Conservation (phyloP, 2,888 invertebrate species). For the Cremastobaeus sp. region DNA sequence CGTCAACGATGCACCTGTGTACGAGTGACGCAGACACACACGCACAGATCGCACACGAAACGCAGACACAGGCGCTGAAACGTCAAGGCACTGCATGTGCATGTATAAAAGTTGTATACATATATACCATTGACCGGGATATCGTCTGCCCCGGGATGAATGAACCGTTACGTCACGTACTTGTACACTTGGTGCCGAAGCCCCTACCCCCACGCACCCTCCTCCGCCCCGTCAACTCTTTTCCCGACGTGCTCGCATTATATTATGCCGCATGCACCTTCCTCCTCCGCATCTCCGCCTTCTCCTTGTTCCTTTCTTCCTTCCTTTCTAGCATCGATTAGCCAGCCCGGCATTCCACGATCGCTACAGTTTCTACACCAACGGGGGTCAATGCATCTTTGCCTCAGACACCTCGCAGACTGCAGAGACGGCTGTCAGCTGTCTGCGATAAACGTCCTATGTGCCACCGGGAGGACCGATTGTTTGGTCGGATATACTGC, state of each 20-base stretch:
- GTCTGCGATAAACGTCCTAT: conserved; percentile 65
- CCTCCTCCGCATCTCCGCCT: conserved; percentile 16
- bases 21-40: conserved; percentile 7
- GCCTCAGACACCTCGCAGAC: conserved; percentile 72
- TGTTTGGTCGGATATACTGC: conserved; percentile 38
- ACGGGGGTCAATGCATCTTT: conserved; percentile 70
- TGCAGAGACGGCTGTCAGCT: conserved; percentile 65
- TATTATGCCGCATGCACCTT: conserved; percentile 65
- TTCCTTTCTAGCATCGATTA: conserved; percentile 70
- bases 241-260: conserved; percentile 68
- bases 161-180: conserved; percentile 77
- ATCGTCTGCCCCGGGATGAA: conserved; percentile 77
- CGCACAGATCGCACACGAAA: conserved; percentile 10
- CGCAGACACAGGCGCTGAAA: conserved; percentile 7
- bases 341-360: conserved; percentile 65
- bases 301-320: conserved; percentile 37
- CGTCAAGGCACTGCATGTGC: conserved; percentile 27
- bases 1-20: conserved; percentile 31
- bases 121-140: conserved; percentile 76
- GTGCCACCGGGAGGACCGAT: conserved; percentile 57
- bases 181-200: conserved; percentile 70
- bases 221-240: conserved; percentile 59
- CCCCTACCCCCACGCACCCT: conserved; percentile 64
- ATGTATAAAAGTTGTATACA: conserved; percentile 63
- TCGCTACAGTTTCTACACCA: conserved; percentile 68